phyloP scores from a whole-genome alignment of 1,140 invertebrate genomes.

The Phymorhynchus buccinoides region DNA sequence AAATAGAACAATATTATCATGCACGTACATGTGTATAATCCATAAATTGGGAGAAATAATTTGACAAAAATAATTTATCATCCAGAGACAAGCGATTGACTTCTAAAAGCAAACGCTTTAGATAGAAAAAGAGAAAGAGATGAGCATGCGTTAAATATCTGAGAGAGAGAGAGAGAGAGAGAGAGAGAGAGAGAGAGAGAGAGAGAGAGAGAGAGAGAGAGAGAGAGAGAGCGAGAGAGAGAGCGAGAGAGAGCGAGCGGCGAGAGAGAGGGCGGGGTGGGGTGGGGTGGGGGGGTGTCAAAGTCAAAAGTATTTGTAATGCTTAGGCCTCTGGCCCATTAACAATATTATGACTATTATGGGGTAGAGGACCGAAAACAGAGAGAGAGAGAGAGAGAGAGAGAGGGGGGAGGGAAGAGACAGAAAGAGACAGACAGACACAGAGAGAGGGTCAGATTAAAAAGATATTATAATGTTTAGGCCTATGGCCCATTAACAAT shows the following conservation, averaged over 20 bases:
- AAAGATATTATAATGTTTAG: not conserved
- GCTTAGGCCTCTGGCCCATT: too few relatives aligned
- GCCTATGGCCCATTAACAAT: not conserved
- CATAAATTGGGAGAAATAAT: too few relatives aligned
- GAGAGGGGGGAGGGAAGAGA: not conserved
- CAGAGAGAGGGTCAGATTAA: not conserved
- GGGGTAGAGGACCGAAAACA: not conserved
- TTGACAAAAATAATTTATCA: too few relatives aligned
- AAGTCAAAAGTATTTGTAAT: too few relatives aligned
- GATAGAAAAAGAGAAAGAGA: not conserved
- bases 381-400: not conserved
- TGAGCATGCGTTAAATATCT: too few relatives aligned
- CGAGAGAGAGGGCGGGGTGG: too few relatives aligned
- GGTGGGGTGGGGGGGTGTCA: too few relatives aligned
- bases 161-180: not conserved
- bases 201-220: slow-evolving; percentile 5
- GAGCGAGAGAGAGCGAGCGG: not conserved
- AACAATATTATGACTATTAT: not conserved
- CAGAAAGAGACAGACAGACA: not conserved
- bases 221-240: slow-evolving; percentile 6
- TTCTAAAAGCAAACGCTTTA: too few relatives aligned
- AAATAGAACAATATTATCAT: too few relatives aligned
- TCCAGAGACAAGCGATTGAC: too few relatives aligned
- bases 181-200: slow-evolving; percentile 1
- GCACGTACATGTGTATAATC: not conserved